Evolutionary conservation across 2,113 vertebrate genomes (phyloP).

Genomic region (Hydrolagus affinis): DNA sequence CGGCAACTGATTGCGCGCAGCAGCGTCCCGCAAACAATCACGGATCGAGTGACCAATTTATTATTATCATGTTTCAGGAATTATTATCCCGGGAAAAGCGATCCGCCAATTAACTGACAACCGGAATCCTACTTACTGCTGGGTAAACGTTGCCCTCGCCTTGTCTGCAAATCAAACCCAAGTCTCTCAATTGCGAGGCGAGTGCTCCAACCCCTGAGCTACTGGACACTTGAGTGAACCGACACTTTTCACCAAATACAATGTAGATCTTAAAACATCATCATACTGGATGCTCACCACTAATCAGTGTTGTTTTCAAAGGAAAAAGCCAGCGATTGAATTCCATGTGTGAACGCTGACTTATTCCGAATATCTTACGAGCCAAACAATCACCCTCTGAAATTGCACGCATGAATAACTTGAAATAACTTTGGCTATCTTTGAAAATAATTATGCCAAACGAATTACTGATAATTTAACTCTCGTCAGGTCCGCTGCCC

Average conservation of each 20-base stretch:
- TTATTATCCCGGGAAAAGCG: no score
- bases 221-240: no score
- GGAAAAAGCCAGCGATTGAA: not conserved
- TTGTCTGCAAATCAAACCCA: not conserved
- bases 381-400: not conserved
- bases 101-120: no score
- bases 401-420: not conserved
- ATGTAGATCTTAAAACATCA: not conserved
- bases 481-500: not conserved
- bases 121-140: no score
- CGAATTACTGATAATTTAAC: not conserved
- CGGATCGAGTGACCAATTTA: no score
- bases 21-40: no score
- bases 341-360: not conserved
- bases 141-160: no score
- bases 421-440: not conserved
- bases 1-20: no score
- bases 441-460: not conserved
- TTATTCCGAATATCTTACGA: not conserved
- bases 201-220: no score
- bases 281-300: not conserved
- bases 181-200: no score
- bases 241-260: no score
- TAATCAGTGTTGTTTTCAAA: not conserved
- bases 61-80: no score